Evolutionary conservation across 2,888 invertebrate genomes (phyloP), one percentile per base, ranked within the genome.

Genomic region (Lycaena phlaeas): DNA sequence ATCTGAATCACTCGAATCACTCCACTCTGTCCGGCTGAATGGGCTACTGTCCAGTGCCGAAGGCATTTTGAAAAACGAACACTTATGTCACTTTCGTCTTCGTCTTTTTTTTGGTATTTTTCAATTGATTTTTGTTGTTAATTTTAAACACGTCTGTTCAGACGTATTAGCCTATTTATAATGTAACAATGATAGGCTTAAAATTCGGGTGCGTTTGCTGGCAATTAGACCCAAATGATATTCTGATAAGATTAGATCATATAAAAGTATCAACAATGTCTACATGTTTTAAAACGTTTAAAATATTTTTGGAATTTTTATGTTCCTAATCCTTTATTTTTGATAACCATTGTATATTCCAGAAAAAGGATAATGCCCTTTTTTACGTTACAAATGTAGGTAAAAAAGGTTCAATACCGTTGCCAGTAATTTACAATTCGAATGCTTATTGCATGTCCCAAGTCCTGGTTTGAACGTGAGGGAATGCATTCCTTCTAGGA

Each of bases 1-100:
- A 76, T 36, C 72, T 75, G 78, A 78, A 29, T 79, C 84, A 39
- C 77, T 78, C 36, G 81, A 82, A 48, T 84, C 79, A 46, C 81
- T 84, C 78, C 84, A 81, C 54, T 82, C 84, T 4, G 82, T 71
- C 59, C 75, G 79, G 63, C 78, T 82, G 64, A 78, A 81, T 26
- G 66, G 73, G 14, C 68, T 68, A 27, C 68, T 54, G 44, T 70
- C 67, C 52, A 79, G 38, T n/a, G 70, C 75, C 46, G 81, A 72
- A 11, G 81, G 84, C 82, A 82, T 84, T 36, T 38, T 17, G 12
- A 27, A 34, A 17, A 15, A 38, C 22, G 28, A 28, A 11, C 26
- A 14, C 30, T 38, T 27, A 15, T 28, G 14, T 12, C 1, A 22
- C 9, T 17, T 40, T 22, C 11, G 12, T 25, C 27, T 29, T 30